Evolutionary conservation across 2,797 vertebrate species (phyloP).

Genomic region (Synanceia verrucosa): DNA sequence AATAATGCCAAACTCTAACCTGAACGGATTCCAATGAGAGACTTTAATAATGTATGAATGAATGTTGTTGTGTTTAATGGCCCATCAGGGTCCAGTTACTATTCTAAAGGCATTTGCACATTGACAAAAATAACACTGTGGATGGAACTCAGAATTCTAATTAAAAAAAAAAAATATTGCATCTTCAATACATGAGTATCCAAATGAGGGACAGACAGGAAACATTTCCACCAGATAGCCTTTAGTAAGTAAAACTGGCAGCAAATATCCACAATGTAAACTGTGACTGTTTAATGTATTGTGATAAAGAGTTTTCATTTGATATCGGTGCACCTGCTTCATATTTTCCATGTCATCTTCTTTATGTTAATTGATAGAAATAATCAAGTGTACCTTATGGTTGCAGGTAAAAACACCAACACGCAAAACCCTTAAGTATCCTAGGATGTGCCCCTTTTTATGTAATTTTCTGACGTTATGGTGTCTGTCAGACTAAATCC

Average conservation of each 20-base stretch:
- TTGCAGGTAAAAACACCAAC: too few relatives aligned
- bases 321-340: neutral
- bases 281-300: neutral
- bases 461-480: too few relatives aligned
- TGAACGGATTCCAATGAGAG: neutral
- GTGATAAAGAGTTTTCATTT: neutral
- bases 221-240: neutral
- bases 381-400: too few relatives aligned
- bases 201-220: neutral
- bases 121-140: neutral
- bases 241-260: too few relatives aligned
- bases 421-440: too few relatives aligned
- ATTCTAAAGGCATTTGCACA: neutral
- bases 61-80: neutral
- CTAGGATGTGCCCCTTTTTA: too few relatives aligned
- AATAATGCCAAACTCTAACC: neutral
- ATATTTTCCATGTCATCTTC: too few relatives aligned
- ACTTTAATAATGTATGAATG: neutral
- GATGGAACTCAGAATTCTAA: neutral
- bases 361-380: too few relatives aligned
- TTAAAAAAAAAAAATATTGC: neutral
- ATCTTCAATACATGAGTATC: neutral
- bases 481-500: too few relatives aligned
- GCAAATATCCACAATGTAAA: neutral
- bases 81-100: neutral